These are phyloP conservation scores for Dendrolimus houi DNA, from an alignment of 2,888 invertebrate species.

Conservation along the genomic window DNA sequence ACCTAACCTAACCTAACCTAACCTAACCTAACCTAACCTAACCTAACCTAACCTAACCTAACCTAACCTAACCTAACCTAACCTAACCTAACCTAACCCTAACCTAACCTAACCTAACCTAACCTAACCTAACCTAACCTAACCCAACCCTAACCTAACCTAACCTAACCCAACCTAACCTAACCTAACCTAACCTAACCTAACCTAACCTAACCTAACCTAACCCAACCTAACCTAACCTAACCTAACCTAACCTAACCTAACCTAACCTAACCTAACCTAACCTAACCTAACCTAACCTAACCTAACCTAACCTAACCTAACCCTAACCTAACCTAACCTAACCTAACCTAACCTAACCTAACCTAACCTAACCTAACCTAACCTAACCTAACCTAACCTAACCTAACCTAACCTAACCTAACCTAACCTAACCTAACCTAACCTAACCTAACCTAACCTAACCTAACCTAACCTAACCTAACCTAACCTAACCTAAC, in stretches of 20 bases:
- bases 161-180: conserved; percentile 6
- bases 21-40: conserved; percentile 9
- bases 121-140: conserved; percentile 4
- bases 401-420: too few species aligned
- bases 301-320: conserved; percentile 17
- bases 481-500: too few species aligned
- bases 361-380: too few species aligned
- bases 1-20: conserved; percentile 8
- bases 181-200: conserved; percentile 8
- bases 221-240: conserved; percentile 18
- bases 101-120: conserved; percentile 7
- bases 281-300: conserved; percentile 14
- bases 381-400: too few species aligned
- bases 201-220: conserved; percentile 19
- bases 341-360: conserved; percentile 14
- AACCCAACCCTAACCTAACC: too few species aligned
- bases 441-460: too few species aligned
- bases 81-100: conserved; percentile 14
- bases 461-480: too few species aligned
- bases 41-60: conserved; percentile 9
- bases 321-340: conserved; percentile 14
- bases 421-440: too few species aligned
- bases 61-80: conserved; percentile 11
- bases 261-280: conserved; percentile 11
- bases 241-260: conserved; percentile 16